phyloP scores from a whole-genome alignment of 1,140 invertebrate genomes.

The Drosophila navojoa region DNA sequence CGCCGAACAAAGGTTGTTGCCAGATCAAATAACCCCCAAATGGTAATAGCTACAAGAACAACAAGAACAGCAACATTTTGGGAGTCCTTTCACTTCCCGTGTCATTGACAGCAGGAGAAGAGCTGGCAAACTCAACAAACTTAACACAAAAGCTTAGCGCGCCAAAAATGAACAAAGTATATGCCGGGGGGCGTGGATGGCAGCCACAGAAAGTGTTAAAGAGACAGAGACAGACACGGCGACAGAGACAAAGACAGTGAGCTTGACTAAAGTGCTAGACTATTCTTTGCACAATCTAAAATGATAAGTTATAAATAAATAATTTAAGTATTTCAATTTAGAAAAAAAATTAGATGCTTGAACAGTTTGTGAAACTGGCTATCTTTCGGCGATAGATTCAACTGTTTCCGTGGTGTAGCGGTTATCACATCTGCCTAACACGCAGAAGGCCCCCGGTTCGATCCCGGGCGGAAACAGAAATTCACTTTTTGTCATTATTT shows the following conservation, averaged over 20 bases:
- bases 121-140: constrained; percentile 15
- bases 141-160: constrained; percentile 53
- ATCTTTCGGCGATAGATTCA: not conserved
- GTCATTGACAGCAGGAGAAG: constrained; percentile 69
- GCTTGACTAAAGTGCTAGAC: not conserved
- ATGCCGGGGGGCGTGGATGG: not conserved
- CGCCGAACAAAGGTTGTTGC: constrained; percentile 63
- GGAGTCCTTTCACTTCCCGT: constrained; percentile 76
- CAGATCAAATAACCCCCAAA: constrained; percentile 66
- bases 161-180: constrained; percentile 46
- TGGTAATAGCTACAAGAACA: constrained; percentile 34
- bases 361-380: not conserved
- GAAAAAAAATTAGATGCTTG: not conserved
- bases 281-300: not conserved
- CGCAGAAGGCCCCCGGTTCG: constrained; percentile 84
- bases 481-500: constrained; percentile 8
- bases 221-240: constrained; percentile 15
- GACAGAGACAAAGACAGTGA: not conserved
- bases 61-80: constrained; percentile 43
- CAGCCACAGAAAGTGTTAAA: constrained; percentile 5
- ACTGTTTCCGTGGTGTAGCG: constrained; percentile 84
- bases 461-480: constrained; percentile 83
- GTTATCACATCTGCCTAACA: constrained; percentile 84
- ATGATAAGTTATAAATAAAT: not conserved
- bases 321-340: not conserved